Percentiles rank a stretch among this genome's conserved stretches.
phyloP scores from a whole-genome alignment of 2,888 invertebrate genomes.

The Ptycholaimellus sp. region DNA sequence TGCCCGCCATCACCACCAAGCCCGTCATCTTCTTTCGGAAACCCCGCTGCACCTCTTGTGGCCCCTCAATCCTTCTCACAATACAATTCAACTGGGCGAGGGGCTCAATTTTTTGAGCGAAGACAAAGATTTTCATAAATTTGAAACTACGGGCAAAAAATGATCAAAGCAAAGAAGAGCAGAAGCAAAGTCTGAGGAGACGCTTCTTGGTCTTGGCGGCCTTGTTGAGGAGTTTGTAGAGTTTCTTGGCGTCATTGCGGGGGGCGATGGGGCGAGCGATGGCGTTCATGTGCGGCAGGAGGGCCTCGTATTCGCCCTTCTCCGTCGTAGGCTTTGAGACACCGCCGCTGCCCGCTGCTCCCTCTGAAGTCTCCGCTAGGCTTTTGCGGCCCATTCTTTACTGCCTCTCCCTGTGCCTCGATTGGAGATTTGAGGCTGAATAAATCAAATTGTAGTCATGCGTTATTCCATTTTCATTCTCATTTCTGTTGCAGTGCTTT shows the following conservation, averaged over 20 bases:
- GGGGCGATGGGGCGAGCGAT: slow-evolving; percentile 67
- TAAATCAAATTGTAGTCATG: too few relatives aligned
- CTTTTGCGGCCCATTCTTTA: too few relatives aligned
- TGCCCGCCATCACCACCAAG: slow-evolving; percentile 44
- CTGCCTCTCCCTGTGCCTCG: too few relatives aligned
- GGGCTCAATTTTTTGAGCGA: not conserved
- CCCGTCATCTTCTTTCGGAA: slow-evolving; percentile 72
- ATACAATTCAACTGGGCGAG: slow-evolving; percentile 55
- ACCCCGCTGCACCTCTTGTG: slow-evolving; percentile 72
- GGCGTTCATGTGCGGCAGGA: slow-evolving; percentile 35
- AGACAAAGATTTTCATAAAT: slow-evolving; percentile 15
- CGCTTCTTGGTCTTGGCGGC: slow-evolving; percentile 55
- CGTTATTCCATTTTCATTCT: too few relatives aligned
- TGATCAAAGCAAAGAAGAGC: too few relatives aligned
- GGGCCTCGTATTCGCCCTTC: slow-evolving; percentile 17
- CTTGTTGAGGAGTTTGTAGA: slow-evolving; percentile 67
- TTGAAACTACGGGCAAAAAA: slow-evolving; percentile 2
- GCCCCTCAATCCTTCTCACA: too few relatives aligned
- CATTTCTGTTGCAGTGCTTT: too few relatives aligned
- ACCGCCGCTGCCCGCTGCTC: not conserved
- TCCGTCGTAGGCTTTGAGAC: slow-evolving; percentile 10
- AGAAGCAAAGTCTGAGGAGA: slow-evolving; percentile 24
- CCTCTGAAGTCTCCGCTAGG: too few relatives aligned
- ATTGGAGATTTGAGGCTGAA: too few relatives aligned
- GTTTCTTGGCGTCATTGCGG: slow-evolving; percentile 65